Evolutionary conservation across 2,888 invertebrate species (phyloP).

Genomic region (Meganola albula): DNA sequence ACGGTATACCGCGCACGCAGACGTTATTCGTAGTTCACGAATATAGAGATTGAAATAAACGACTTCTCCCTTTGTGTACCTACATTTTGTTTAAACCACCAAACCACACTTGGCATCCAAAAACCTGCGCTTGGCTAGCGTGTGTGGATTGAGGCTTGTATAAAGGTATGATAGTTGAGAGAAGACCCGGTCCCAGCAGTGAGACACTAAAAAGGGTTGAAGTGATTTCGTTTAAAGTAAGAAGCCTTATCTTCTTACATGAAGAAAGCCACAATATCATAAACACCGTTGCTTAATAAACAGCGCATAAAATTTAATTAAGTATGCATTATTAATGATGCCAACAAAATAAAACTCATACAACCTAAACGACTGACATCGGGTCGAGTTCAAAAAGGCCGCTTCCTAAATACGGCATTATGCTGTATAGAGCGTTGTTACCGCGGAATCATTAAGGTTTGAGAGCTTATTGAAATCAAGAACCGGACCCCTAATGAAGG

Average conservation of each 20-base stretch:
- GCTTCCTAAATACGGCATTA: conserved; percentile 70
- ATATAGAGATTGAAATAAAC: too few relatives aligned
- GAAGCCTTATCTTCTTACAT: too few relatives aligned
- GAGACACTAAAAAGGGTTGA: too few relatives aligned
- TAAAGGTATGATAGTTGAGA: too few relatives aligned
- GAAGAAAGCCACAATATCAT: conserved; percentile 26
- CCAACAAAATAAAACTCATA: conserved; percentile 44
- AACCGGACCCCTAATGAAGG: conserved; percentile 75
- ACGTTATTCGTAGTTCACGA: conserved; percentile 37
- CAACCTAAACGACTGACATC: conserved; percentile 46
- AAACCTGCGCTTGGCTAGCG: too few relatives aligned
- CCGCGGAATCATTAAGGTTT: conserved; percentile 67
- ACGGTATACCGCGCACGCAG: conserved; percentile 53
- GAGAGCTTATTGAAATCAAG: conserved; percentile 70
- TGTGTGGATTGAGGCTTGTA: too few relatives aligned
- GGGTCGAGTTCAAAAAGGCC: conserved; percentile 59
- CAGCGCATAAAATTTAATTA: conserved; percentile 48
- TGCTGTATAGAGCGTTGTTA: conserved; percentile 65
- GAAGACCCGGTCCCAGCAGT: too few relatives aligned
- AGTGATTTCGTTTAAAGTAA: conserved; percentile 30
- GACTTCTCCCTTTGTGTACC: too few relatives aligned
- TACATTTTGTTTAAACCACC: too few relatives aligned
- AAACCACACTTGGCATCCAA: too few relatives aligned
- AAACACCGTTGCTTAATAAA: conserved; percentile 37
- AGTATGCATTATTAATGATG: conserved; percentile 49